phyloP scores from a whole-genome alignment of 1,140 invertebrate species.

The Drosophila tristis region DNA sequence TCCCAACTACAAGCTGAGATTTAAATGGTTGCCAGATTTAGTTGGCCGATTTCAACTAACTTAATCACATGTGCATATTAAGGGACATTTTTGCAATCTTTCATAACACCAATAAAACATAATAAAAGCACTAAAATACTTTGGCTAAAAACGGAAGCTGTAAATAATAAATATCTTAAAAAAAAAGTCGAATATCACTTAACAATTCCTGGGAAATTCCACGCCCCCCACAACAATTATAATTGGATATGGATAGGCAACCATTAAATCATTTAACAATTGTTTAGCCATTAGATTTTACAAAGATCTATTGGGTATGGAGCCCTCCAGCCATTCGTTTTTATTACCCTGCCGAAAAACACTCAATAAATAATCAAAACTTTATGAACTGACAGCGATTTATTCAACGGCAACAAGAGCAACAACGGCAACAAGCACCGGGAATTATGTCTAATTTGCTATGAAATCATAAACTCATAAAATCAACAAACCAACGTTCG shows the following conservation, averaged over 20 bases:
- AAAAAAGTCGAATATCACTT: conserved; percentile 9
- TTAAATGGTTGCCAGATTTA: background rate
- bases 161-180: too few relatives aligned
- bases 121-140: too few relatives aligned
- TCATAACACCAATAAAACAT: too few relatives aligned
- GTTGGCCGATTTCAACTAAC: background rate
- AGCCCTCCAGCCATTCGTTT: conserved; percentile 26
- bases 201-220: conserved; percentile 1
- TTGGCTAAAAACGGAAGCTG: too few relatives aligned
- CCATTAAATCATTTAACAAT: conserved; percentile 34
- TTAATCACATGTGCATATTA: background rate
- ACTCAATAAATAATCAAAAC: conserved; percentile 67
- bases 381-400: conserved; percentile 73
- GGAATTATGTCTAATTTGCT: conserved; percentile 60
- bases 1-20: conserved; percentile 18
- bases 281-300: conserved; percentile 17
- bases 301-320: conserved; percentile 30
- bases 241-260: too few relatives aligned
- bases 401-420: conserved; percentile 44
- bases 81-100: background rate
- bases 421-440: conserved; percentile 10
- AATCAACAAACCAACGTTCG: conserved; percentile 66
- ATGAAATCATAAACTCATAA: conserved; percentile 77
- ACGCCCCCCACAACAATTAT: too few relatives aligned
- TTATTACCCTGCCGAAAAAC: conserved; percentile 16